Percentiles rank a stretch among this genome's conserved stretches.
These are phyloP conservation scores for Sarcophaga rosellei DNA, from an alignment of 2,888 invertebrate genomes.

Conservation along the genomic window DNA sequence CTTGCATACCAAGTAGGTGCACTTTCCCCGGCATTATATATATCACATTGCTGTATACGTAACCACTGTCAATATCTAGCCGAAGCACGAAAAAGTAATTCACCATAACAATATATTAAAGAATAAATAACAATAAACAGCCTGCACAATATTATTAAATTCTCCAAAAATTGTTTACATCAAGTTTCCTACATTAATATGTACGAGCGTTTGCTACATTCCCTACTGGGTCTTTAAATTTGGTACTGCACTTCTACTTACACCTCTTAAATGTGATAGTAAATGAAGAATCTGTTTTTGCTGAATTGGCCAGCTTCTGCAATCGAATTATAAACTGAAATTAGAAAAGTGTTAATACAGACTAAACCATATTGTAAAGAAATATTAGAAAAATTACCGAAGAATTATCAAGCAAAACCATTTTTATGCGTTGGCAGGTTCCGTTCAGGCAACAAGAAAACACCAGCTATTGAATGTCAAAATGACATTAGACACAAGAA, in stretches of 20 bases:
- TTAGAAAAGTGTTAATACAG: background rate
- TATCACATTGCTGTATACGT: too few relatives aligned
- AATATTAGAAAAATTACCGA: constrained; percentile 75
- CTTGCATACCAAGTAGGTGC: too few relatives aligned
- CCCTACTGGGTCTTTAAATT: background rate
- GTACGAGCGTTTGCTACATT: background rate
- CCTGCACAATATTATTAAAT: too few relatives aligned
- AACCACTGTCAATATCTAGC: too few relatives aligned
- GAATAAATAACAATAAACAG: too few relatives aligned
- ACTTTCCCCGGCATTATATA: too few relatives aligned
- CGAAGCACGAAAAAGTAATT: too few relatives aligned
- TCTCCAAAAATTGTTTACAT: too few relatives aligned
- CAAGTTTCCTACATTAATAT: constrained; percentile 9
- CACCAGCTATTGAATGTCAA: constrained; percentile 17
- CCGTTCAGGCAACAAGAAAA: constrained; percentile 46
- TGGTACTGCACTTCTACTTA: constrained; percentile 82
- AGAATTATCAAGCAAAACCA: constrained; percentile 81
- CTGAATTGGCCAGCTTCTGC: constrained; percentile 88
- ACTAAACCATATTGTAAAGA: background rate
- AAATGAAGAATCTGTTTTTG: constrained; percentile 90
- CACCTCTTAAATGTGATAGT: constrained; percentile 96
- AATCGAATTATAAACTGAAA: constrained; percentile 78
- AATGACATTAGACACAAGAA: constrained; percentile 1
- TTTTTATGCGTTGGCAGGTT: constrained; percentile 72
- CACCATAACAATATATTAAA: too few relatives aligned